These are phyloP conservation scores for Micromussa lordhowensis DNA, from an alignment of 92 coral and sea anemone species.

Conservation along the genomic window DNA sequence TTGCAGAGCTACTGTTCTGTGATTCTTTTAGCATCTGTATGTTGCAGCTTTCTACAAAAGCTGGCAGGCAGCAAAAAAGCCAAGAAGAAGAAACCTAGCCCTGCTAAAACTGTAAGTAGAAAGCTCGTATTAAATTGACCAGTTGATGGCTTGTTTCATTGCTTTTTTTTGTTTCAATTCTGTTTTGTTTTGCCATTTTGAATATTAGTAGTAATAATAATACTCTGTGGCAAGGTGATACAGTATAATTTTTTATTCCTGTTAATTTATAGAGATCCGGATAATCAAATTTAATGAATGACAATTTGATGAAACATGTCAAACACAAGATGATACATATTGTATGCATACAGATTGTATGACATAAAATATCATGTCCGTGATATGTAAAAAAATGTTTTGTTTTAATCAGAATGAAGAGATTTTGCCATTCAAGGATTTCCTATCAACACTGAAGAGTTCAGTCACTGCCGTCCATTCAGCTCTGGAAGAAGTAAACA, in stretches of 20 bases:
- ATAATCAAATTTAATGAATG: not conserved
- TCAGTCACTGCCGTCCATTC: conserved; percentile 62
- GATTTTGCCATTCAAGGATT: conserved; percentile 72
- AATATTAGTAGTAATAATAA: no score
- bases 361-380: not conserved
- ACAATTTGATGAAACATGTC: not conserved
- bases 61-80: conserved; percentile 78
- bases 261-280: not conserved
- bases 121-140: not conserved
- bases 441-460: conserved; percentile 70
- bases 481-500: conserved; percentile 76
- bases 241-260: no score
- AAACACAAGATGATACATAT: no score
- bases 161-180: no score
- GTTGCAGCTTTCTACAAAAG: conserved; percentile 73
- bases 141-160: not conserved
- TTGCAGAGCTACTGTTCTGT: conserved; percentile 77
- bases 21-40: conserved; percentile 74
- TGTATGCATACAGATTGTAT: not conserved
- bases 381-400: not conserved
- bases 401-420: conserved; percentile 71
- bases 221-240: no score
- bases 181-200: no score
- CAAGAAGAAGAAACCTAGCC: conserved; percentile 85
- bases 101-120: conserved; percentile 77